Conservation (phyloP, 2,888 invertebrate genomes). For the Liodrosophila aerea region DNA sequence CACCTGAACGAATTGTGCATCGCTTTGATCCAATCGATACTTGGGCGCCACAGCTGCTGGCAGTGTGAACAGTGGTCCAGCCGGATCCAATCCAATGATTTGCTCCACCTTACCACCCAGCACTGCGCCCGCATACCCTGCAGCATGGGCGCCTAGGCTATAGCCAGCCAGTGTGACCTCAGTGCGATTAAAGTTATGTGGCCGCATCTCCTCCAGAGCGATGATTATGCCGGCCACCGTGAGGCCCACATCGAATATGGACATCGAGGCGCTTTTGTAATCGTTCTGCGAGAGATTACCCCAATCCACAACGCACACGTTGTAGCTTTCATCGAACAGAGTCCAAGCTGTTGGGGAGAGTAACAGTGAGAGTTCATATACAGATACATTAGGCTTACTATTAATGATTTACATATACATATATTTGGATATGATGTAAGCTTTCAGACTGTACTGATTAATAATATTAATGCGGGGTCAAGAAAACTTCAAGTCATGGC, state of each 20-base stretch:
- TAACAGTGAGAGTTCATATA: neutral
- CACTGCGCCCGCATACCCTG: conserved; percentile 79
- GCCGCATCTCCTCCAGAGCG: conserved; percentile 72
- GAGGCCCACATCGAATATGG: conserved; percentile 81
- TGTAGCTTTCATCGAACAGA: conserved; percentile 70
- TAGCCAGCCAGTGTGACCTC: conserved; percentile 81
- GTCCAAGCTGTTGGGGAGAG: conserved; percentile 73
- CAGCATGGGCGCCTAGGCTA: conserved; percentile 82
- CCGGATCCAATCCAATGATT: conserved; percentile 82
- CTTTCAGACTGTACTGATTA: no score
- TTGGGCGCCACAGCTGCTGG: conserved; percentile 77
- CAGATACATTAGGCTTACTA: no score
- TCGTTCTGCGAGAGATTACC: conserved; percentile 77
- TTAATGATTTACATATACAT: no score
- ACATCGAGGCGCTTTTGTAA: conserved; percentile 80
- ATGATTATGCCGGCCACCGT: conserved; percentile 80
- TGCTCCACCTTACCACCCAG: conserved; percentile 79
- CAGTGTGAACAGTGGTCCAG: conserved; percentile 81
- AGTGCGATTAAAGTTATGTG: conserved; percentile 66
- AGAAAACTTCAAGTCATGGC: no score
- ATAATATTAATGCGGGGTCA: no score
- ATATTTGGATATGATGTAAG: no score
- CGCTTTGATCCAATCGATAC: conserved; percentile 78
- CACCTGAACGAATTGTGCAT: conserved; percentile 81
- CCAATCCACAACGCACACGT: conserved; percentile 82